Base-by-base conservation (phyloP, 2,113 vertebrate species). In the Phrynocephalus versicolor region DNA sequence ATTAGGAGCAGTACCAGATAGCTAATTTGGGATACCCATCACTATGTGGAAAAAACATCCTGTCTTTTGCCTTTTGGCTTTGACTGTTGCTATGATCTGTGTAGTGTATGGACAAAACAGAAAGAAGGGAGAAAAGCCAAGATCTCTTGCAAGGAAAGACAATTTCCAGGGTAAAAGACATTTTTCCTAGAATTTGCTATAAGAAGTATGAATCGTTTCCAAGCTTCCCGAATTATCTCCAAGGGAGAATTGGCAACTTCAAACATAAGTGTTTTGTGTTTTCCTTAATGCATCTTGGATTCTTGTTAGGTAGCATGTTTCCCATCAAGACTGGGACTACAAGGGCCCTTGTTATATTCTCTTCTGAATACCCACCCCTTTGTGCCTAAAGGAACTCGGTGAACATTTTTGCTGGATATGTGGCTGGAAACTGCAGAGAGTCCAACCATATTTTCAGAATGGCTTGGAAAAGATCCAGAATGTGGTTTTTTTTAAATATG, bases 1-100 rank as follows among this genome's bases (percentile, higher is more conserved):
- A 72, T 85, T 67, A 87, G 77, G 89, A 92, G 62, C 77, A 60
- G 75, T 51, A 79, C 5, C 70, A 81, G n/a, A 60, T 18, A 1
- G 90, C 89, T 88, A 76, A 82, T 79, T 90, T 94, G 94, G 91
- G 74, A 92, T 90, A 76, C 83, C 93, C 92, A 89, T 87, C 93
- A 95, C 81, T 89, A 95, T 97, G 97, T 93, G 94, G 94, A 97
- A 91, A 90, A 94, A 90, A 83, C 3, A 81, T 74, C 78, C 85
- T 88, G 84, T 88, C 81, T 82, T 96, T 84, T 95, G 73, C 90
- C 89, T 96, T 58, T 87, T 97, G 85, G 74, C 97, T 92, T 87
- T 96, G 93, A 80, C 91, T 89, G 72, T 95, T 69, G 72, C 86
- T 83, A 69, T 85, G 62, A 94, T 92, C 65, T 87, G 89, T 60